Conservation (phyloP, 2,888 invertebrate species). For the Drosophila mettleri region DNA sequence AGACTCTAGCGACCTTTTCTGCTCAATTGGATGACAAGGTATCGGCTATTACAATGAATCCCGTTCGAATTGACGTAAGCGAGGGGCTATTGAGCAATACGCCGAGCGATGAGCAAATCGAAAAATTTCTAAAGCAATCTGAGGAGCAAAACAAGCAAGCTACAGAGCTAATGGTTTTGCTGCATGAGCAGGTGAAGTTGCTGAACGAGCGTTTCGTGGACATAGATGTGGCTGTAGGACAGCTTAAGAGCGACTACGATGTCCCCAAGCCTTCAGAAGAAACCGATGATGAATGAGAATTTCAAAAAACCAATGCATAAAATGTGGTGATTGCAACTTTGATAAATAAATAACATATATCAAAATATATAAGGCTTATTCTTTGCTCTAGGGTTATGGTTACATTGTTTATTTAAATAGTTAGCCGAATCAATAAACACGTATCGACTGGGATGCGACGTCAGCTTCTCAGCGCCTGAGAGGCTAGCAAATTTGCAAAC, state of each 20-base stretch:
- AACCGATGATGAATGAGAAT: neutral
- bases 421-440: neutral
- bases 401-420: neutral
- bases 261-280: too few species aligned
- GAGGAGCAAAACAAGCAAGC: accelerated
- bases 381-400: neutral
- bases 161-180: neutral
- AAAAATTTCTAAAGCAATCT: too few species aligned
- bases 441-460: neutral
- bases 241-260: neutral
- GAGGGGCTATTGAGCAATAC: too few species aligned
- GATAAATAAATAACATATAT: neutral
- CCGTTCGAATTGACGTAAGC: too few species aligned
- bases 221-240: neutral
- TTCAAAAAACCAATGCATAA: too few species aligned
- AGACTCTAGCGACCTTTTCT: neutral
- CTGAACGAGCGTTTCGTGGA: too few species aligned
- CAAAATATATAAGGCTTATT: neutral
- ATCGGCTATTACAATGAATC: neutral
- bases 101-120: too few species aligned
- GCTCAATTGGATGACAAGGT: neutral
- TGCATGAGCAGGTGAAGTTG: neutral
- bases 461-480: neutral
- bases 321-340: too few species aligned
- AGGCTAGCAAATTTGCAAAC: neutral